Percentiles rank a stretch among this genome's conserved stretches.
Evolutionary conservation across 2,113 vertebrate genomes (phyloP).

Genomic region (Bos taurus): ARS-UCD2.0 NC_037337.1:57254501-57255000

Average conservation of each 20-base stretch:
- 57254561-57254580: conserved; percentile 66
- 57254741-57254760: conserved; percentile 83
- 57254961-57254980: not conserved
- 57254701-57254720: conserved; percentile 85
- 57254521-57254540: conserved; percentile 40
- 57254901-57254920: conserved; percentile 40
- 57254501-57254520: conserved; percentile 27
- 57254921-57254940: conserved; percentile 32
- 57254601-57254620: conserved; percentile 75
- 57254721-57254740: conserved; percentile 83
- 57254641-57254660: conserved; percentile 83
- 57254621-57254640: conserved; percentile 78
- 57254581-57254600: conserved; percentile 70
- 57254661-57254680: conserved; percentile 80
- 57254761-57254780: conserved; percentile 84
- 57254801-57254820: conserved; percentile 81
- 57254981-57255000: not conserved
- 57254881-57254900: conserved; percentile 73
- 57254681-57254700: conserved; percentile 84
- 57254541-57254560: conserved; percentile 37
- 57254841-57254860: conserved; percentile 77
- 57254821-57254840: conserved; percentile 80
- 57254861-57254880: conserved; percentile 75
- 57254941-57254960: conserved; percentile 28
- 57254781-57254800: conserved; percentile 85